Evolutionary conservation across 2,888 invertebrate genomes (phyloP).

Genomic region (Mantis religiosa): DNA sequence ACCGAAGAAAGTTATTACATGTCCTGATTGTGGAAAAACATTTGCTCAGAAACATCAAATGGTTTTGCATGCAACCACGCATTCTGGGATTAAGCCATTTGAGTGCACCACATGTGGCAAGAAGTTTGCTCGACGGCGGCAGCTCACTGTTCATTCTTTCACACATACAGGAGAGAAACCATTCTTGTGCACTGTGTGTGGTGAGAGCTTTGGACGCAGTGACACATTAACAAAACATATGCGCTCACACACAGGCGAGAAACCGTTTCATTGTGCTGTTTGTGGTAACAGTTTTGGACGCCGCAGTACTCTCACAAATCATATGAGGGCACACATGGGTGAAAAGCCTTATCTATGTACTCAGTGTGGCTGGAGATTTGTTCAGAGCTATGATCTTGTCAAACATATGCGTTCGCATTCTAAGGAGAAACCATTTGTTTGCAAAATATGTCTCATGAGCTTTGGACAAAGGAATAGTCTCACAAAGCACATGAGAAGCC

Average conservation of each 20-base stretch:
- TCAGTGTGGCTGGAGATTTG: conserved; percentile 42
- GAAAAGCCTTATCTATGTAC: conserved; percentile 43
- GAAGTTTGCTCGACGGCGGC: conserved; percentile 3
- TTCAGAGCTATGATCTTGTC: conserved; percentile 38
- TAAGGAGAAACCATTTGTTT: conserved; percentile 26
- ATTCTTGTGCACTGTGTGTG: conserved; percentile 12
- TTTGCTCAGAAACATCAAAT: conserved; percentile 9
- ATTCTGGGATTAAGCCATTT: conserved; percentile 20
- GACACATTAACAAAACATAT: conserved; percentile 11
- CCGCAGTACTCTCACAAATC: conserved; percentile 41
- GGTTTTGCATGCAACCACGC: not conserved
- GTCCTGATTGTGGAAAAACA: conserved; percentile 4
- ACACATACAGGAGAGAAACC: conserved; percentile 21
- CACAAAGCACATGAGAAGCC: conserved; percentile 6
- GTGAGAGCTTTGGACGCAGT: conserved; percentile 8
- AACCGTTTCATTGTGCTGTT: conserved; percentile 25
- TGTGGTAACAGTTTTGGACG: conserved; percentile 40
- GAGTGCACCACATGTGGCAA: conserved; percentile 7
- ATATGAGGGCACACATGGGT: conserved; percentile 44
- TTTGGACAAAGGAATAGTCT: conserved; percentile 14
- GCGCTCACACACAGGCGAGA: conserved; percentile 13
- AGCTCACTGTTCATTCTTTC: conserved; percentile 1
- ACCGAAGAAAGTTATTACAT: not conserved
- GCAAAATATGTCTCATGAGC: conserved; percentile 3
- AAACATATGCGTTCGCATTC: conserved; percentile 37